These are phyloP conservation scores for Drosophila conformis DNA, from an alignment of 2,888 invertebrate species.

Conservation along the genomic window DNA sequence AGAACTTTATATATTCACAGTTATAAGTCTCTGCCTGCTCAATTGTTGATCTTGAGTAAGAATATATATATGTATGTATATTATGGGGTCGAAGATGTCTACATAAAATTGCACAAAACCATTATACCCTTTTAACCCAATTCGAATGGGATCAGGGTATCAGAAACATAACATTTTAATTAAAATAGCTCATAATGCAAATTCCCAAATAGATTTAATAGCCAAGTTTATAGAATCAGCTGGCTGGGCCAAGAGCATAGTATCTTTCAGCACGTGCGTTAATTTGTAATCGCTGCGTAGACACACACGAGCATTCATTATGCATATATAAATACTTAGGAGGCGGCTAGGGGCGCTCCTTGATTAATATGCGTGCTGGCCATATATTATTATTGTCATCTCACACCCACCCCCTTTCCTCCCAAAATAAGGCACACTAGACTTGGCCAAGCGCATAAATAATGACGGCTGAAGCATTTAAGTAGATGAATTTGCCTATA, in stretches of 20 bases:
- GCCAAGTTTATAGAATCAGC: neutral
- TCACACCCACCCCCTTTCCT: neutral
- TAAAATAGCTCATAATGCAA: conserved; percentile 6
- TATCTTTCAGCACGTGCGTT: conserved; percentile 19
- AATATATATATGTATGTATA: neutral
- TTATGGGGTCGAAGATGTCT: neutral
- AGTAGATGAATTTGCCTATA: conserved; percentile 55
- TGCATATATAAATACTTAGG: neutral
- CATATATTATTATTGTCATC: conserved; percentile 61
- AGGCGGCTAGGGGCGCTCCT: conserved; percentile 9
- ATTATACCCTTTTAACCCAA: neutral
- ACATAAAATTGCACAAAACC: neutral
- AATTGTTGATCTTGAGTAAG: neutral
- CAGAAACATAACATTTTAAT: conserved; percentile 14
- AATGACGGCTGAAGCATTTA: conserved; percentile 42
- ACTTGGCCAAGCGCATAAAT: conserved; percentile 29
- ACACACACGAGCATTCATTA: conserved; percentile 29
- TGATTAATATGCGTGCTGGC: conserved; percentile 68
- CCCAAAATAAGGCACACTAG: conserved; percentile 10
- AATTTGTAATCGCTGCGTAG: conserved; percentile 9
- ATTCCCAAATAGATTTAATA: conserved; percentile 8
- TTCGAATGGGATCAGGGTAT: neutral
- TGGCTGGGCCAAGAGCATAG: neutral
- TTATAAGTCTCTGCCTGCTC: accelerated
- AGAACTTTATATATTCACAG: neutral